Base-by-base conservation (phyloP, 2,888 invertebrate genomes). In the Tipula helvola region DNA sequence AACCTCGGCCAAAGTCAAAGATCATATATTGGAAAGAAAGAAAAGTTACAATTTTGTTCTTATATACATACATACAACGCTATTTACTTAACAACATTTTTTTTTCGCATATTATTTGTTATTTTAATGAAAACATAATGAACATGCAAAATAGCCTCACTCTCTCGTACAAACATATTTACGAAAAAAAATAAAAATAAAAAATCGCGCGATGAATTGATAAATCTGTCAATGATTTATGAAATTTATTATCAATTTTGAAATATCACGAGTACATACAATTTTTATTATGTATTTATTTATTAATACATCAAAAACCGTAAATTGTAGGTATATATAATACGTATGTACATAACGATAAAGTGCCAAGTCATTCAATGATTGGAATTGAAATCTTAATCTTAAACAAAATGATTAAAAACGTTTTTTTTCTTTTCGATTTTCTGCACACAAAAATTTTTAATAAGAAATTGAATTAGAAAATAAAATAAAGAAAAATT, bases 91-190 rank as follows among this genome's bases (percentile, higher is more conserved):
- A 28, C 71, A 71, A 16, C 7, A 12, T 52, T 52, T 16, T 5
- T 13, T 28, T 28, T 28, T 28, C 28, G 18, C 18, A 18, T 71
- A 71, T 28, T 71, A 71, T 71, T 71, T 71, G 71, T 71, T 71
- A 71, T 71, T 71, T 71, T 71, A 71, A 71, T 71, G 71, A 71
- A 71, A 71, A 71, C 71, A 71, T 71, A 71, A 71, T 71, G 71
- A 71, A 71, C 71, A 71, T 71, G 71, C 71, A 71, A 71, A 71
- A 71, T 71, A 71, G 71, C 71, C 71, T 18, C 16, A 52, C 7
- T 3, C 13, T 71, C 71, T 18, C 71, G 28, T 71, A 18, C 10
- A 28, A 8, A 71, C 28, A 12, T 47, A 47, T 10, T 10, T 47
- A 47, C 13, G 47, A 12, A 13, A 16, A 28, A 28, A 28, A 1